Evolutionary conservation across 2,113 vertebrate genomes (phyloP).

Genomic region (Esox niger): DNA sequence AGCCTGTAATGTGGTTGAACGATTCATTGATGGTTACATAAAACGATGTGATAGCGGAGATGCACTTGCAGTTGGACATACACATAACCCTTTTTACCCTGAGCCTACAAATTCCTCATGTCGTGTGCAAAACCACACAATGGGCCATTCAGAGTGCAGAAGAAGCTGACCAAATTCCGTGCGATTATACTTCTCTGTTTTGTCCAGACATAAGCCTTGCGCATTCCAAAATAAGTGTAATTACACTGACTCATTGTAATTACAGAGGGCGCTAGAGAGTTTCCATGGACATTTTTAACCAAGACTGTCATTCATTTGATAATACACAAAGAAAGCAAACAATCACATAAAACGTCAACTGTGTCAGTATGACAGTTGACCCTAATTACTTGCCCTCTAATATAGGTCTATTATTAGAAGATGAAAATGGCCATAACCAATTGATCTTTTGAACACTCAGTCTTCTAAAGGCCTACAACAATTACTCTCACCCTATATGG

Average conservation of each 20-base stretch:
- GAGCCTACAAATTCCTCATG: neutral
- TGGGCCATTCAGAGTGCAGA: neutral
- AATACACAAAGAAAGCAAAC: neutral
- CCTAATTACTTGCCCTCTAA: too few species aligned
- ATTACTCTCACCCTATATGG: too few species aligned
- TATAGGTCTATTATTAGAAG: too few species aligned
- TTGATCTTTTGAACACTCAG: too few species aligned
- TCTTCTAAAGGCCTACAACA: too few species aligned
- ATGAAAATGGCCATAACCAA: too few species aligned
- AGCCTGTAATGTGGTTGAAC: neutral
- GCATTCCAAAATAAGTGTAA: too few species aligned
- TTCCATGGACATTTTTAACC: neutral
- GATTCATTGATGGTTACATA: neutral
- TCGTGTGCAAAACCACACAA: neutral
- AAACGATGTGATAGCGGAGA: neutral
- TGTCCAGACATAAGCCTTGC: too few species aligned
- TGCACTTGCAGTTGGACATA: neutral
- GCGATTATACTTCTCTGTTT: too few species aligned
- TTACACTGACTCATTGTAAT: neutral
- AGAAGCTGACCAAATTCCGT: too few species aligned
- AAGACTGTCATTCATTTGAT: neutral
- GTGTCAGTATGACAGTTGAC: too few species aligned
- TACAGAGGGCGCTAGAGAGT: neutral
- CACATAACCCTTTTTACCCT: neutral
- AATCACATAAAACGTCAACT: neutral